Percentiles rank a stretch among this genome's conserved stretches.
phyloP scores from a whole-genome alignment of 2,888 invertebrate genomes.

The Colletes collaris region DNA sequence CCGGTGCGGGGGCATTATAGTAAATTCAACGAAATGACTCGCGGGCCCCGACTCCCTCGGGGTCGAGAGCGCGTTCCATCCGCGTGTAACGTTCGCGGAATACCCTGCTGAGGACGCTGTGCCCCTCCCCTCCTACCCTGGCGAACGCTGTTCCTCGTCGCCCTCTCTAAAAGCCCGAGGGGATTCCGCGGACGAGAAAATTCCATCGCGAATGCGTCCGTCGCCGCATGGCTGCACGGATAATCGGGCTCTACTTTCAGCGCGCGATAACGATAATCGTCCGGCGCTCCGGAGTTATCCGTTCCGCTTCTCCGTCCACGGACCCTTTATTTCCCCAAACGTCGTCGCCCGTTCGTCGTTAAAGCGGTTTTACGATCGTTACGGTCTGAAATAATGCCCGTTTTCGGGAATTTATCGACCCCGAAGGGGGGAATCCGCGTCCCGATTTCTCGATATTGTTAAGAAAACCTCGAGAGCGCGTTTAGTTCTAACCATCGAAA shows the following conservation, averaged over 20 bases:
- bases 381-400: too few relatives aligned
- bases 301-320: not conserved
- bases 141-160: not conserved
- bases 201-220: conserved; percentile 42
- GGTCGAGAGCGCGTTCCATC: conserved; percentile 55
- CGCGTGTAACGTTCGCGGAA: conserved; percentile 31
- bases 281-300: not conserved
- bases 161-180: conserved; percentile 43
- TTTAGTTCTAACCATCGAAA: too few relatives aligned
- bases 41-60: conserved; percentile 42
- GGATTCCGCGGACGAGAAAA: conserved; percentile 53
- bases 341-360: too few relatives aligned
- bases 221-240: conserved; percentile 12
- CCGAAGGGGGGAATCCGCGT: too few relatives aligned
- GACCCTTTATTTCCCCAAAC: too few relatives aligned
- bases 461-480: too few relatives aligned
- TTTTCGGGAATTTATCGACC: too few relatives aligned
- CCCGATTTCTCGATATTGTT: too few relatives aligned
- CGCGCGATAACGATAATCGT: not conserved
- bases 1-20: conserved; percentile 67
- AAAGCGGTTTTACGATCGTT: too few relatives aligned
- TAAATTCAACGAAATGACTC: conserved; percentile 74
- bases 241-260: conserved; percentile 11
- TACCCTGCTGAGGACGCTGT: conserved; percentile 40
- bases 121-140: not conserved